Evolutionary conservation across 2,113 vertebrate genomes (phyloP).

Genomic region (Pseudorasbora parva): DNA sequence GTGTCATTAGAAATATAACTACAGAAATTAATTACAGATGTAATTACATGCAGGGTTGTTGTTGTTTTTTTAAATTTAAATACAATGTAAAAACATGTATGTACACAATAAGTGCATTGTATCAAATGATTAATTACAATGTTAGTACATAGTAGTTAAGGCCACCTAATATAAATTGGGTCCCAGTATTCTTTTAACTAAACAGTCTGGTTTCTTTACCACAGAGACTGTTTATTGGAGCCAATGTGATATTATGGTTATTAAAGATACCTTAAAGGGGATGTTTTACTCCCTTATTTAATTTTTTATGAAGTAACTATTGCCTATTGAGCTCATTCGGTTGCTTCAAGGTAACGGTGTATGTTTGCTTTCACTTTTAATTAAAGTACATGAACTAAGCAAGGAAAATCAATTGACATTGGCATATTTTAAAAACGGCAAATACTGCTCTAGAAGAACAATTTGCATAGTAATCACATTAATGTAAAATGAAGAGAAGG

Average conservation of each 20-base stretch:
- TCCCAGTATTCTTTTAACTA: not conserved
- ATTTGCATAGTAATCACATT: constrained; percentile 23
- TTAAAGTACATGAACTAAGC: constrained; percentile 20
- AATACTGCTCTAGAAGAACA: not conserved
- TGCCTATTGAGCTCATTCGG: not conserved
- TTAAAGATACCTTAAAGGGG: not conserved
- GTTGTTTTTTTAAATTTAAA: too few relatives aligned
- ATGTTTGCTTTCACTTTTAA: constrained; percentile 21
- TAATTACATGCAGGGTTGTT: too few relatives aligned
- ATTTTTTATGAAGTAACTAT: not conserved
- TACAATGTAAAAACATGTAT: too few relatives aligned
- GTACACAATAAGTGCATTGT: too few relatives aligned
- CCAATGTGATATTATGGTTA: not conserved
- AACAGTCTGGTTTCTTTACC: not conserved
- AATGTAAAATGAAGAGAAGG: constrained; percentile 10
- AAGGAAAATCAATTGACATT: not conserved
- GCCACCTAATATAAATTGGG: too few relatives aligned
- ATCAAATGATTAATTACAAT: too few relatives aligned
- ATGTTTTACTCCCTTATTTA: constrained; percentile 2
- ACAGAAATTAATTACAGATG: too few relatives aligned
- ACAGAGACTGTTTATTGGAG: not conserved
- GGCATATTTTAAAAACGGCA: not conserved
- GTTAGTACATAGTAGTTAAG: too few relatives aligned
- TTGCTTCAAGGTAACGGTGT: constrained; percentile 22
- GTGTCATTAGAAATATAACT: too few relatives aligned